Conservation (phyloP, 2,113 vertebrate species). For the Archilochus colubris region DNA sequence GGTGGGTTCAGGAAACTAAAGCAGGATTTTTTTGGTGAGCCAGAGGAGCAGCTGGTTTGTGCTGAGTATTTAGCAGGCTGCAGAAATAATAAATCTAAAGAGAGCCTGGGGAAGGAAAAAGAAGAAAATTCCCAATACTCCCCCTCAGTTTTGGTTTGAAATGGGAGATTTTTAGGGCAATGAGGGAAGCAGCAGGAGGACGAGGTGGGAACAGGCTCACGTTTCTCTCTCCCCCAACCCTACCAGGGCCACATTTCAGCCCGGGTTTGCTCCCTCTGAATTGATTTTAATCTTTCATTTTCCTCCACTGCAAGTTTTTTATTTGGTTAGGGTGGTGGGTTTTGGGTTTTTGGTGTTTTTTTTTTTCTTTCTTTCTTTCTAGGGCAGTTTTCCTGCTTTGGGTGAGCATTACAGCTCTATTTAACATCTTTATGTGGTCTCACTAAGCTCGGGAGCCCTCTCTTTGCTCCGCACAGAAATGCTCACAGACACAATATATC, state of each 20-base stretch:
- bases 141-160: not conserved
- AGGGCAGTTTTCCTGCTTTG: not conserved
- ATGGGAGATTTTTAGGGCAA: not conserved
- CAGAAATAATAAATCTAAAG: too few relatives aligned
- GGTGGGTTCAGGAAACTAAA: too few relatives aligned
- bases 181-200: not conserved
- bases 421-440: constrained; percentile 63
- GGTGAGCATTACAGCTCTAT: constrained; percentile 34
- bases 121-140: not conserved
- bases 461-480: not conserved
- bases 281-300: constrained; percentile 52
- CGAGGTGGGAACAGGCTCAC: not conserved
- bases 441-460: constrained; percentile 20
- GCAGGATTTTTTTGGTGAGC: too few relatives aligned
- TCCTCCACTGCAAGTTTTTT: not conserved
- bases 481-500: constrained; percentile 60
- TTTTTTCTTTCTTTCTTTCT: not conserved
- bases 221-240: not conserved
- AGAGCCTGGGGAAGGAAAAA: not conserved
- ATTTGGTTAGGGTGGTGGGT: too few relatives aligned
- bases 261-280: not conserved
- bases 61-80: too few relatives aligned
- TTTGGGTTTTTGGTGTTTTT: not conserved
- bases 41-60: too few relatives aligned
- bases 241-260: not conserved